Base-by-base conservation (phyloP, 1,140 invertebrate species). In the Coelopa frigida region DNA sequence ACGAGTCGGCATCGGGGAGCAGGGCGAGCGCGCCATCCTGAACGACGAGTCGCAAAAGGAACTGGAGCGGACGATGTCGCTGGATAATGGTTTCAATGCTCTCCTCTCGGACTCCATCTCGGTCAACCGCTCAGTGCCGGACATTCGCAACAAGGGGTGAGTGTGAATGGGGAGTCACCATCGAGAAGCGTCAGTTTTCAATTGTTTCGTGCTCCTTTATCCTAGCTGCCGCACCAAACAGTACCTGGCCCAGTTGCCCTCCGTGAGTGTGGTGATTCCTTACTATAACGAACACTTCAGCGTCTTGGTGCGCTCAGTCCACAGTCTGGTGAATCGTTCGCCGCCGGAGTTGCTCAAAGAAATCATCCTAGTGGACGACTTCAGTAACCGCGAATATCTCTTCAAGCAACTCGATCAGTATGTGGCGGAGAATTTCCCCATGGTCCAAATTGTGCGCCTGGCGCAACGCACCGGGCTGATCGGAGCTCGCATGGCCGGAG, bases 261-360 rank as follows among this genome's bases (percentile, higher is more conserved):
- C 79, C 6, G 88, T 85, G 12, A 85, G 87, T 67, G 81, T 97
- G 12, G 81, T 98, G 39, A 84, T 97, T 22, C 93, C 94, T 32
- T 98, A 95, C 70, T 89, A 93, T 70, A 93, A 95, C 64, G 93
- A 94, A 69, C 89, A 94, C 70, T 87, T 85, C 77, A 85, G 85
- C 47, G 90, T 90, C 3, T 67, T 96, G 22, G 72, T 96, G 17
- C 75, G 94, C 22, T 94, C 91, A 6, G 87, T 82, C 15, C 78
- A 83, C 54, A 93, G 87, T 60, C 83, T 94, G 8, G 62, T 96
- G 1, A 83, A 87, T 63, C 75, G 90, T 44, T 88, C 93, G 8
- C 92, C 92, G 4, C 64, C 75, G 12, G 75, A 85, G 52, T 72
- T 96, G 6, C 73, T 97, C 7, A 85, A 89, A 61, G 91, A 96